Base-by-base conservation (phyloP, 2,797 vertebrate genomes). In the Notolabrus celidotus region DNA sequence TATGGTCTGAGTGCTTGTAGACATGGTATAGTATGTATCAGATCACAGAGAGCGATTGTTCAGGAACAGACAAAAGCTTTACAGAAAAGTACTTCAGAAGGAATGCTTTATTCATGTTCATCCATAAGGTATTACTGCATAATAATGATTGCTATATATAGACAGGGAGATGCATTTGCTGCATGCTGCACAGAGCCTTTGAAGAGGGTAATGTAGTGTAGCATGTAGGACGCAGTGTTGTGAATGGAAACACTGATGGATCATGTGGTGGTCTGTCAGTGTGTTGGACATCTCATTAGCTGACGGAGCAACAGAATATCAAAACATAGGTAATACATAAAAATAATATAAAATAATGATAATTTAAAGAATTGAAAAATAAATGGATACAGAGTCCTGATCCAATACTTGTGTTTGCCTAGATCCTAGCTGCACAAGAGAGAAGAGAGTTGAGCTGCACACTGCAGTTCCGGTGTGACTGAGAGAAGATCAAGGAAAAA, bases 141-240 rank as follows among this genome's bases (percentile, higher is more conserved):
- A 71, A 71, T 75, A 89, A 88, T 45, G 71, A 82, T 3, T 49
- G 49, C 85, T 90, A 86, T 89, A 88, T 88, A 86, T 86, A 90
- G 79, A 83, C 25, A 1, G 42, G 25, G 74, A 67, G 64, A 56
- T 56, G 62, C 51, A 62, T 36, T 12, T 12, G 34, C 73, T 66
- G 46, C 33, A 42, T 38, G 69, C 61, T 70, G 66, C 46, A n/a
- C 41, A 17, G 51, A 80, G 74, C 70, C 55, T 74, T 6, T n/a
- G 39, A 81, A 49, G 50, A 53, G 42, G 33, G 49, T 16, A 41
- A 39, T 36, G 61, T 52, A 7, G 67, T 61, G 72, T 45, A 61
- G 73, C 73, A 47, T 74, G 59, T 66, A 41, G 82, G 71, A 67
- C 47, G 58, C 33, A 63, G 69, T 10, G 60, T 46, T 63, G 49